Conservation (phyloP, 2,888 invertebrate species). For the Leptogaster cylindrica region DNA sequence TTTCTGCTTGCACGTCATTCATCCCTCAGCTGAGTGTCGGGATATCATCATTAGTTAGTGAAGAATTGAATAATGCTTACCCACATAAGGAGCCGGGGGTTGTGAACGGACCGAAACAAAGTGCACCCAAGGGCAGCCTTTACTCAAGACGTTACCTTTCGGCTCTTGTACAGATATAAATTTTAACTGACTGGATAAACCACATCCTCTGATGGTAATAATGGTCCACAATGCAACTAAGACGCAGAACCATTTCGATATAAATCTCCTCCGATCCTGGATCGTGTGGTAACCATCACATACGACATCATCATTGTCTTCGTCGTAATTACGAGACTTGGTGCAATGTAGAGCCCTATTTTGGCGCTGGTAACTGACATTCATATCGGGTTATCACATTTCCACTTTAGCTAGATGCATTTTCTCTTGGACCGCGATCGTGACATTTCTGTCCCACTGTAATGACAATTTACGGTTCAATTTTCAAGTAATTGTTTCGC, state of each 20-base stretch:
- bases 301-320: conserved; percentile 1
- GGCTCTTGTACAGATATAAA: conserved; percentile 24
- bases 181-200: conserved; percentile 41
- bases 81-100: too few relatives aligned
- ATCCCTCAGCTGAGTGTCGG: too few relatives aligned
- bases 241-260: neutral
- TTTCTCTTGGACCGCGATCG: conserved; percentile 9
- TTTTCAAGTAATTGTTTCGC: conserved; percentile 36
- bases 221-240: conserved; percentile 9
- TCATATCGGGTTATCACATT: conserved; percentile 3
- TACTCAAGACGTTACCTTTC: conserved; percentile 42
- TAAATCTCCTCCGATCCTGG: conserved; percentile 24
- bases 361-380: conserved; percentile 12
- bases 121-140: conserved; percentile 33
- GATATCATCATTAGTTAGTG: too few relatives aligned
- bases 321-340: conserved; percentile 25
- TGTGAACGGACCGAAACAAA: conserved; percentile 21
- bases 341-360: conserved; percentile 26
- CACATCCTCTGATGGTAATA: conserved; percentile 42
- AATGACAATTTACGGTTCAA: conserved; percentile 34
- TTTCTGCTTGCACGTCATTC: too few relatives aligned
- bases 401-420: neutral
- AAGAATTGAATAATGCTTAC: too few relatives aligned
- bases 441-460: conserved; percentile 32
- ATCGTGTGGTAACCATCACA: conserved; percentile 5